Conservation (phyloP, 2,797 vertebrate species). For the Oophaga sylvatica region DNA sequence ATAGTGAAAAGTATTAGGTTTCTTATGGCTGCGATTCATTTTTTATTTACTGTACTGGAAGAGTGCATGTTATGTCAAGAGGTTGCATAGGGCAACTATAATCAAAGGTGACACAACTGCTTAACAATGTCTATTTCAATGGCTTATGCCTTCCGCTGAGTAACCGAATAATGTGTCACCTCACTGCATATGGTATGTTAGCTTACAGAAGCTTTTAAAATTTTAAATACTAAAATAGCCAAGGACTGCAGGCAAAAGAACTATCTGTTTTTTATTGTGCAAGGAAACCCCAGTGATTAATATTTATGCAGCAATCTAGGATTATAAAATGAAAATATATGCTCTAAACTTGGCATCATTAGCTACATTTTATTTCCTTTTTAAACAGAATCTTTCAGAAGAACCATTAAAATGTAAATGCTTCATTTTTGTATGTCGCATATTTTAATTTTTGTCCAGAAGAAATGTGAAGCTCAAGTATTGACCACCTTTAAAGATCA, state of each 20-base stretch:
- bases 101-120: conserved; percentile 26
- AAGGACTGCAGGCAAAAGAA: conserved; percentile 28
- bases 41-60: conserved; percentile 9
- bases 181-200: conserved; percentile 4
- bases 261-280: conserved; percentile 28
- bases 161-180: conserved; percentile 28
- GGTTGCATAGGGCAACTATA: conserved; percentile 2
- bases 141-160: conserved; percentile 12
- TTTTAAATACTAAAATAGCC: conserved; percentile 33
- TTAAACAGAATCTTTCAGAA: not conserved
- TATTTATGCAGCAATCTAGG: conserved; percentile 41
- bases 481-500: no score
- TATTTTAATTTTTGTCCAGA: not conserved
- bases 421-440: not conserved
- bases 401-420: not conserved
- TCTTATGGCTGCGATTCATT: not conserved
- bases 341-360: not conserved
- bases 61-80: conserved; percentile 3
- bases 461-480: no score
- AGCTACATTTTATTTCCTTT: not conserved
- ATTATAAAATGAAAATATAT: conserved; percentile 28
- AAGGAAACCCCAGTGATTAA: conserved; percentile 44
- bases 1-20: not conserved
- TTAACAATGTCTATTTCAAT: conserved; percentile 35
- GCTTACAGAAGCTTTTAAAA: conserved; percentile 28